These are phyloP conservation scores for Notoglanidium macrostoma DNA, from an alignment of 2,797 vertebrate species.

Conservation along the genomic window DNA sequence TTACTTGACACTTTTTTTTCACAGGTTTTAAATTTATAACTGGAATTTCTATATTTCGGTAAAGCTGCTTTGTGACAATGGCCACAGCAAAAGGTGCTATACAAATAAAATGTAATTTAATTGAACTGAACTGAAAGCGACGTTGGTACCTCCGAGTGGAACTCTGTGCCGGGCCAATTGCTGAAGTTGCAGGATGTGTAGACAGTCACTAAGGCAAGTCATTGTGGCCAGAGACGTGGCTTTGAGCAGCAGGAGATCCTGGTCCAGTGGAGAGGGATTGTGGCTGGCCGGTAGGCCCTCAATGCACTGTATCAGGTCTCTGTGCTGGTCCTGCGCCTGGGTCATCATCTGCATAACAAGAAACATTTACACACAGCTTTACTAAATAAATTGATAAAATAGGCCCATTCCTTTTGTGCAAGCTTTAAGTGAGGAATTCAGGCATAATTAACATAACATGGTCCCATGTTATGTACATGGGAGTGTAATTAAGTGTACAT, in stretches of 20 bases:
- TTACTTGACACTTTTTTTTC: no score
- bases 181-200: conserved; percentile 96
- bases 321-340: conserved; percentile 93
- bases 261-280: conserved; percentile 90
- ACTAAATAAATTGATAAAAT: not conserved
- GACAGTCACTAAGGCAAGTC: conserved; percentile 96
- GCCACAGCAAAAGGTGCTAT: no score
- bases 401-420: not conserved
- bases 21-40: no score
- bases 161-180: conserved; percentile 87
- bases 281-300: conserved; percentile 88
- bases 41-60: no score
- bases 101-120: no score
- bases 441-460: not conserved
- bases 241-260: conserved; percentile 96
- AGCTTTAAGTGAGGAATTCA: not conserved
- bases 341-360: conserved; percentile 87
- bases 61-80: no score
- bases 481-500: not conserved
- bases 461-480: not conserved
- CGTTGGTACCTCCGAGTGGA: conserved; percentile 79
- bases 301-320: conserved; percentile 91
- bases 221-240: conserved; percentile 98
- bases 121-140: no score
- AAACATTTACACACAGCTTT: not conserved